Evolutionary conservation across 2,888 invertebrate species (phyloP).

Genomic region (Andricus curvator): DNA sequence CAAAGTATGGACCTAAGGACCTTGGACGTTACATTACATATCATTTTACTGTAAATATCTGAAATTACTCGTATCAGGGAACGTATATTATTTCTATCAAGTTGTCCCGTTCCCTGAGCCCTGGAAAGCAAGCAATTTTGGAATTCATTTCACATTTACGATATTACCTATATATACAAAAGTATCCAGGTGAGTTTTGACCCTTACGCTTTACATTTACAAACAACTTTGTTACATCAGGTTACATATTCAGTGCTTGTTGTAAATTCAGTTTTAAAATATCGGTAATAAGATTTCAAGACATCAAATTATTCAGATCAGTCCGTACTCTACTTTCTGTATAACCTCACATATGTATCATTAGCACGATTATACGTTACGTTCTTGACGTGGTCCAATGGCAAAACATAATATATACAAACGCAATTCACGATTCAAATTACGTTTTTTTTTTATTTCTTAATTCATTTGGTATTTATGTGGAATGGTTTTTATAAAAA

Average conservation of each 20-base stretch:
- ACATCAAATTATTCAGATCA: neutral
- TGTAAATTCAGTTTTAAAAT: neutral
- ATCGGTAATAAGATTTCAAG: neutral
- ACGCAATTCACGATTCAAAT: neutral
- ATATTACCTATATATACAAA: neutral
- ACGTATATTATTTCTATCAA: neutral
- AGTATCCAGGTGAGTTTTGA: neutral
- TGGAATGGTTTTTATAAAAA: neutral
- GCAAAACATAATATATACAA: neutral
- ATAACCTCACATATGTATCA: neutral
- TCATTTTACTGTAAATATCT: slow-evolving; percentile 8
- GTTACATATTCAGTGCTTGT: neutral
- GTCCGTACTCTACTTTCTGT: neutral
- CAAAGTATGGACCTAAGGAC: slow-evolving; percentile 19
- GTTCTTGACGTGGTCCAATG: neutral
- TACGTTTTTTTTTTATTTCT: neutral
- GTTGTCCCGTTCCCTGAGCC: neutral
- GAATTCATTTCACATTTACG: neutral
- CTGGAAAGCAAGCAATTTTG: too few species aligned
- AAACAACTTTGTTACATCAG: neutral
- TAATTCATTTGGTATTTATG: neutral
- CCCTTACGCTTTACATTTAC: neutral
- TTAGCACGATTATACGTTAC: neutral
- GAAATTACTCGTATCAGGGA: slow-evolving; percentile 6
- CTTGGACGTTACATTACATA: neutral